Conservation (phyloP, 2,797 vertebrate species). For the Phataginus tricuspis region DNA sequence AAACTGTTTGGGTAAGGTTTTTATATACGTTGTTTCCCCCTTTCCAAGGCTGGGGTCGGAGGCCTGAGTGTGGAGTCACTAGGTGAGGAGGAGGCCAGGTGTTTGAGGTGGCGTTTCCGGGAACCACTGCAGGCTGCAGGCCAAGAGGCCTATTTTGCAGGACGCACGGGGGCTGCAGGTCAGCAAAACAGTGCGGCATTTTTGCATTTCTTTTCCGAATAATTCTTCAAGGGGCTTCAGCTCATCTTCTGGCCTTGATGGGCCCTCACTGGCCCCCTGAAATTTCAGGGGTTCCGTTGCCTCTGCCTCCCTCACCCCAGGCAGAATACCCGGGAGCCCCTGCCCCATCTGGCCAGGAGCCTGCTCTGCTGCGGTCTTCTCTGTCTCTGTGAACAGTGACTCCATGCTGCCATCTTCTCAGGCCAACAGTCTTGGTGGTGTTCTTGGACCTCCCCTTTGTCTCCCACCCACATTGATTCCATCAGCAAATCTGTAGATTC, state of each 20-base stretch:
- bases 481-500: too few relatives aligned
- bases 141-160: not conserved
- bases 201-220: not conserved
- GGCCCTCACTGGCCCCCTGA: not conserved
- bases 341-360: not conserved
- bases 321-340: not conserved
- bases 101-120: not conserved
- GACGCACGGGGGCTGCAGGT: too few relatives aligned
- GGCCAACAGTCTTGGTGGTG: not conserved
- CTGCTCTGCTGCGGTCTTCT: too few relatives aligned
- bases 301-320: not conserved
- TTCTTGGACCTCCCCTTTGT: not conserved
- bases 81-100: not conserved
- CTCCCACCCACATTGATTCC: not conserved
- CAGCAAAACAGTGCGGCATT: not conserved
- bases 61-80: constrained; percentile 67
- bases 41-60: not conserved
- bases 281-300: not conserved
- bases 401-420: not conserved
- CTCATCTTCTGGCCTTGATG: not conserved
- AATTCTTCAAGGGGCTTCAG: not conserved
- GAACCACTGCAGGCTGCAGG: not conserved
- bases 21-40: constrained; percentile 17
- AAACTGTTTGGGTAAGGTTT: constrained; percentile 77
- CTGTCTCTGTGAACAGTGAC: not conserved